These are phyloP conservation scores for Thymelicus acteon DNA, from an alignment of 2,888 invertebrate genomes.

Conservation along the genomic window DNA sequence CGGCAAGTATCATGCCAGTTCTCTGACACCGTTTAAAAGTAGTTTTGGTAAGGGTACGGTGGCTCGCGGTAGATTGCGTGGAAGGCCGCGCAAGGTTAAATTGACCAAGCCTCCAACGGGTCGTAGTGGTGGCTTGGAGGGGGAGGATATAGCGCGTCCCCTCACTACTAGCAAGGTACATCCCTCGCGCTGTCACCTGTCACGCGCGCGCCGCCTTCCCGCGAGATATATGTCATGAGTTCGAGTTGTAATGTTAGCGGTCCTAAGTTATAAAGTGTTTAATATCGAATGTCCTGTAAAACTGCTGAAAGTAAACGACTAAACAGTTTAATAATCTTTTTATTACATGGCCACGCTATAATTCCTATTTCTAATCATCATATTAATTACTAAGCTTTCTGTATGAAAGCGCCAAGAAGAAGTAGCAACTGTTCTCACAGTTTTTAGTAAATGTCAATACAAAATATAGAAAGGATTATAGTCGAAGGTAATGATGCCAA, in stretches of 20 bases:
- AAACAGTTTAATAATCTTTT: too few relatives aligned
- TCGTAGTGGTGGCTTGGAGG: slow-evolving; percentile 15
- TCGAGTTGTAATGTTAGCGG: too few relatives aligned
- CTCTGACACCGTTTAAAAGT: not conserved
- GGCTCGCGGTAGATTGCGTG: not conserved
- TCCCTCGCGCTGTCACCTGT: not conserved
- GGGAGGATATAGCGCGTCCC: slow-evolving; percentile 14
- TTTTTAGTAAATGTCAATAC: not conserved
- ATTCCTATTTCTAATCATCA: too few relatives aligned
- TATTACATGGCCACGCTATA: too few relatives aligned
- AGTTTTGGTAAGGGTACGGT: not conserved
- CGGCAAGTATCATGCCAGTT: slow-evolving; percentile 23
- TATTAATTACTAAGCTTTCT: too few relatives aligned
- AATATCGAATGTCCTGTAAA: too few relatives aligned
- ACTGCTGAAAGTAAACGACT: too few relatives aligned
- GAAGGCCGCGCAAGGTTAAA: not conserved
- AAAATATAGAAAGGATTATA: not conserved
- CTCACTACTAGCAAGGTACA: not conserved
- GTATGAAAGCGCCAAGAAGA: too few relatives aligned
- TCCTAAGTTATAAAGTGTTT: too few relatives aligned
- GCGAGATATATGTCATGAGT: not conserved
- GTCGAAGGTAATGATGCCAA: not conserved
- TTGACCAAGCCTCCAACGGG: slow-evolving; percentile 4
- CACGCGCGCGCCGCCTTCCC: not conserved
- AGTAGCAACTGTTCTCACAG: too few relatives aligned